A percentile compares a stretch with the other conserved stretches of the same genome.
phyloP scores from a whole-genome alignment of 2,797 vertebrate species.

The Helostoma temminkii region DNA sequence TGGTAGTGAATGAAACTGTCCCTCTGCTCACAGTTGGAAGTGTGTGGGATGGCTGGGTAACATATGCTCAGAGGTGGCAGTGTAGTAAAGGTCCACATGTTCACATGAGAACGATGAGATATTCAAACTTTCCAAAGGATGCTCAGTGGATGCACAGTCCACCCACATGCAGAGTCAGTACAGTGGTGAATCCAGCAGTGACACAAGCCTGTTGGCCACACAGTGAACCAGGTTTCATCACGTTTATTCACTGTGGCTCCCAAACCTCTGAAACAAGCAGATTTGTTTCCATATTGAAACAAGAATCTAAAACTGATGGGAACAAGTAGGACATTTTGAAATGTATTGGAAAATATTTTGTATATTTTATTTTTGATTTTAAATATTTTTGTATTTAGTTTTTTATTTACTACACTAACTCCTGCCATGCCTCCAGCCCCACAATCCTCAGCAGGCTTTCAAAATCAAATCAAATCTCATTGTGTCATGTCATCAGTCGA shows the following conservation, averaged over 20 bases:
- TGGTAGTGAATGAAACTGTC: not conserved
- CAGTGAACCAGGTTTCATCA: conserved; percentile 11
- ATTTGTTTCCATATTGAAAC: not conserved
- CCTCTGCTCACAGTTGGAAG: not conserved
- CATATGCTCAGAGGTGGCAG: not conserved
- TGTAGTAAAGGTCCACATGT: conserved; percentile 57
- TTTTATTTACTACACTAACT: no score
- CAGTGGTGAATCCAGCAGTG: conserved; percentile 21
- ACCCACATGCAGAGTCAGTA: conserved; percentile 41
- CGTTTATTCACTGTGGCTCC: not conserved
- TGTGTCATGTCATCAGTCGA: conserved; percentile 66
- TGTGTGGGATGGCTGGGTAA: conserved; percentile 34
- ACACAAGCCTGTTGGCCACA: not conserved
- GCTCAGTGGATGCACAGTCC: conserved; percentile 16
- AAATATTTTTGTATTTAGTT: no score
- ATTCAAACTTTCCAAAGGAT: conserved; percentile 61
- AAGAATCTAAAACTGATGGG: not conserved
- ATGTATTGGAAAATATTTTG: not conserved
- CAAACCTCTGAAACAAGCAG: not conserved
- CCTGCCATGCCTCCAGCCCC: not conserved
- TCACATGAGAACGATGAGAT: conserved; percentile 59
- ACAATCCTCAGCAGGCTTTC: conserved; percentile 47
- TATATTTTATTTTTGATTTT: rapidly evolving
- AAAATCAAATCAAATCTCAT: conserved; percentile 74
- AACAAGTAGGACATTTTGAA: not conserved